Evolutionary conservation across 2,888 invertebrate genomes (phyloP).

Genomic region (Synergus itoensis): DNA sequence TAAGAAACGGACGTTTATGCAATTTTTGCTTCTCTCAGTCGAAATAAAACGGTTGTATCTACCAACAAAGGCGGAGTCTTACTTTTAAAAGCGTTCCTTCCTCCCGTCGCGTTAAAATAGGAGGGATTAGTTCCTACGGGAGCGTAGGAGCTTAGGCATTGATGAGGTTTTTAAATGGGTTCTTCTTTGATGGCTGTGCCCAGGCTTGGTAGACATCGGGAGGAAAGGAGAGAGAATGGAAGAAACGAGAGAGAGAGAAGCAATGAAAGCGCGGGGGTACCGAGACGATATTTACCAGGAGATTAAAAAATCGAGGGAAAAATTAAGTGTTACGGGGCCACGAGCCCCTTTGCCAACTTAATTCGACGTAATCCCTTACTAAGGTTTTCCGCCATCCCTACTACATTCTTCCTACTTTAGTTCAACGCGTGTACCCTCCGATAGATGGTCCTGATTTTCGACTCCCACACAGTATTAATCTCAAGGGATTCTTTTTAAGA

Average conservation of each 20-base stretch:
- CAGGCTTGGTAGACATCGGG: constrained; percentile 48
- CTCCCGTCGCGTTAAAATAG: constrained; percentile 75
- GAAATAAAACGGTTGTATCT: constrained; percentile 74
- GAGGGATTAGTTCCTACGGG: constrained; percentile 78
- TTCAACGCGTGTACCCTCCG: constrained; percentile 5
- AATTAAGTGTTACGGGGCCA: constrained; percentile 78
- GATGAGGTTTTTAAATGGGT: constrained; percentile 79
- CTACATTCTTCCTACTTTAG: constrained; percentile 17
- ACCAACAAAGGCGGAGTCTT: constrained; percentile 75
- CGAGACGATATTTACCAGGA: constrained; percentile 77
- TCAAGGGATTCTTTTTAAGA: neutral
- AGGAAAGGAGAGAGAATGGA: constrained; percentile 52
- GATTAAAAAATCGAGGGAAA: constrained; percentile 78
- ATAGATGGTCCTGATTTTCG: constrained; percentile 28
- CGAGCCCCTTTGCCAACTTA: constrained; percentile 71
- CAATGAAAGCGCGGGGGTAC: constrained; percentile 59
- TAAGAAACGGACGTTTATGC: constrained; percentile 52
- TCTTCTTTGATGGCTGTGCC: constrained; percentile 76
- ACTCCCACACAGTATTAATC: constrained; percentile 25
- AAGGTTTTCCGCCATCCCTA: constrained; percentile 66
- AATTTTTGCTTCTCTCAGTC: constrained; percentile 55
- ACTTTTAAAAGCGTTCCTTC: constrained; percentile 73
- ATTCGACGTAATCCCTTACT: constrained; percentile 76
- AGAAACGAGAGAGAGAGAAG: constrained; percentile 45
- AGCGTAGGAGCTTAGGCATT: constrained; percentile 77